These are phyloP conservation scores for Odontesthes bonariensis DNA, from an alignment of 2,113 vertebrate genomes.

Conservation along the genomic window DNA sequence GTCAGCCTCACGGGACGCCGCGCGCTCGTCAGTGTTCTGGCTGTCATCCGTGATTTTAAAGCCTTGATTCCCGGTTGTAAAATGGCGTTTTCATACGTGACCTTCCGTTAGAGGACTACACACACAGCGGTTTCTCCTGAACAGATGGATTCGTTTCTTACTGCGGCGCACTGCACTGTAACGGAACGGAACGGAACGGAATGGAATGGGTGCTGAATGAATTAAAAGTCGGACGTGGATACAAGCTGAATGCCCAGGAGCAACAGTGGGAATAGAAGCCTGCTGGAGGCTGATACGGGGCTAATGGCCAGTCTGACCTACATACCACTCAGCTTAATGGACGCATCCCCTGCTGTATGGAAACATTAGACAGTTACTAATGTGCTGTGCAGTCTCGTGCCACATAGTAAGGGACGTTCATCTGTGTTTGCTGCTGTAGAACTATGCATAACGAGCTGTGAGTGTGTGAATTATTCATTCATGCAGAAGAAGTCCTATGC, in stretches of 20 bases:
- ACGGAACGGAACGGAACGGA: too few relatives aligned
- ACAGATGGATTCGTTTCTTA: neutral
- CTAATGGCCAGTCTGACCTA: constrained; percentile 47
- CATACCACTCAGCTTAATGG: constrained; percentile 33
- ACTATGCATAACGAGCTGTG: constrained; percentile 18
- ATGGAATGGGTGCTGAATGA: constrained; percentile 33
- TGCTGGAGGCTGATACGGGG: neutral
- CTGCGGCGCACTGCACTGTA: constrained; percentile 27
- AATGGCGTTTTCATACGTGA: constrained; percentile 1
- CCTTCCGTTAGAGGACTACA: constrained; percentile 1
- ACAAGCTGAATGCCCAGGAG: constrained; percentile 24
- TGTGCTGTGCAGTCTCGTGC: constrained; percentile 6
- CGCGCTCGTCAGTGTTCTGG: accelerated
- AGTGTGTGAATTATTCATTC: neutral
- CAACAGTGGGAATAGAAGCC: constrained; percentile 22
- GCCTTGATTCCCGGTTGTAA: neutral
- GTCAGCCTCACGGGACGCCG: neutral
- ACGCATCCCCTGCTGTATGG: constrained; percentile 20
- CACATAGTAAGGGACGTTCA: constrained; percentile 34
- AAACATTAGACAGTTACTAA: neutral
- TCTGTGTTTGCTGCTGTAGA: constrained; percentile 13
- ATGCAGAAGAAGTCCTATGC: constrained; percentile 24
- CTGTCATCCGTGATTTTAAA: accelerated
- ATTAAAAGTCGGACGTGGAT: constrained; percentile 15
- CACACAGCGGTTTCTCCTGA: neutral